These are phyloP conservation scores for Drosophila subobscura DNA, from an alignment of 1,140 invertebrate genomes.

Conservation along the genomic window DNA sequence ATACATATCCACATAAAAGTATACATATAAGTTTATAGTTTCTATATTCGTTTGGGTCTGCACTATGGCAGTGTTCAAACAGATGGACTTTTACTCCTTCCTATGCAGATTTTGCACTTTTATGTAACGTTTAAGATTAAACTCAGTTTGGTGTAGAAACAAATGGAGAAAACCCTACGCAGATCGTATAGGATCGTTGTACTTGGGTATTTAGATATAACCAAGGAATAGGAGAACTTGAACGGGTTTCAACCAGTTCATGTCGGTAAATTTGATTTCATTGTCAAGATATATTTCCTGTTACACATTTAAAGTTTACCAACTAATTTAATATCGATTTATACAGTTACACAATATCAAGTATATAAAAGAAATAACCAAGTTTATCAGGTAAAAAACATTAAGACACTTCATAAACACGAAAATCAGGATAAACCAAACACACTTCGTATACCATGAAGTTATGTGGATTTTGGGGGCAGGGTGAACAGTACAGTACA, in stretches of 20 bases:
- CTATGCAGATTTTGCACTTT: too few relatives aligned
- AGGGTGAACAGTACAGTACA: conserved; percentile 32
- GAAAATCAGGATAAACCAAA: conserved; percentile 34
- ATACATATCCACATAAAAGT: conserved; percentile 45
- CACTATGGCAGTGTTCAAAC: neutral
- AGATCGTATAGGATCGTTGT: too few relatives aligned
- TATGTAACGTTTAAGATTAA: too few relatives aligned
- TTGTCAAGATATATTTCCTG: too few relatives aligned
- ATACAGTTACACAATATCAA: conserved; percentile 26
- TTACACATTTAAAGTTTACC: neutral
- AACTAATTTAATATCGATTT: conserved; percentile 19
- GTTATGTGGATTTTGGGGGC: conserved; percentile 25
- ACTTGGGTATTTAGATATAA: neutral
- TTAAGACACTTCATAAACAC: conserved; percentile 26
- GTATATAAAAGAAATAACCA: conserved; percentile 21
- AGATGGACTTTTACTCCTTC: too few relatives aligned
- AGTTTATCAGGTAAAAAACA: conserved; percentile 37
- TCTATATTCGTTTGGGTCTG: conserved; percentile 15
- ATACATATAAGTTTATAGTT: conserved; percentile 35
- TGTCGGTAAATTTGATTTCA: too few relatives aligned
- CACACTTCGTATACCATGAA: conserved; percentile 27
- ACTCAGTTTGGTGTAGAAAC: too few relatives aligned
- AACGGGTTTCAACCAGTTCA: too few relatives aligned
- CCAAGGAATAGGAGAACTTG: neutral
- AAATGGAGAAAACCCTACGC: too few relatives aligned